Conservation (phyloP, 1,140 invertebrate genomes). For the Musca domestica region DNA sequence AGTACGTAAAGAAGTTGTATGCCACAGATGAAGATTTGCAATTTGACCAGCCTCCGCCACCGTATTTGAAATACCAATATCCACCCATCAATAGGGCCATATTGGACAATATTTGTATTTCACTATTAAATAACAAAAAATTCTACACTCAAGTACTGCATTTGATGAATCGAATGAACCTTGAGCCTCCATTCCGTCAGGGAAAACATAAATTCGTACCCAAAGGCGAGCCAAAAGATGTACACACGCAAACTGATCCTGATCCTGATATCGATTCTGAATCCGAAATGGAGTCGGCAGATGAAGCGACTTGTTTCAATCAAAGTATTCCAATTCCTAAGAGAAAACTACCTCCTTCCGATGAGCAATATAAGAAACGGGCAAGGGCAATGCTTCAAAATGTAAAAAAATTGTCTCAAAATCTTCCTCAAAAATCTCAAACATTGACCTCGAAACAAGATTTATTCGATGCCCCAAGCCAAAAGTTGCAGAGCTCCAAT, state of each 20-base stretch:
- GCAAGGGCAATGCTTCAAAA: constrained; percentile 19
- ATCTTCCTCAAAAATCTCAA: background rate
- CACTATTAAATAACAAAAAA: constrained; percentile 69
- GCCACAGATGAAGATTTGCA: constrained; percentile 65
- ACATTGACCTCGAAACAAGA: background rate
- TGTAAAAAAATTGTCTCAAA: background rate
- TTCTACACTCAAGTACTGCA: constrained; percentile 88
- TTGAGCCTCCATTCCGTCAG: constrained; percentile 75
- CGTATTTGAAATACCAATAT: constrained; percentile 72
- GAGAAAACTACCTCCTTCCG: background rate
- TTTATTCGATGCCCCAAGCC: background rate
- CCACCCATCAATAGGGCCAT: constrained; percentile 71
- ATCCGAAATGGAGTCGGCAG: constrained; percentile 27
- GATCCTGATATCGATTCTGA: background rate
- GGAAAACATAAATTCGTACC: background rate
- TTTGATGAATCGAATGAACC: constrained; percentile 94
- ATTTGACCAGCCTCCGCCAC: constrained; percentile 71
- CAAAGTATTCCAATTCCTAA: background rate
- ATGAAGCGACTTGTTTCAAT: constrained; percentile 2
- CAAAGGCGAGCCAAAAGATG: background rate
- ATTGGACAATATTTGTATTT: constrained; percentile 75
- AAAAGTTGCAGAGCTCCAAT: background rate
- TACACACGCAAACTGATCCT: constrained; percentile 18
- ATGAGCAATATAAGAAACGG: constrained; percentile 23
- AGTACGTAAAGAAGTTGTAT: constrained; percentile 68